Percentiles rank a stretch among this genome's conserved stretches.
phyloP scores from a whole-genome alignment of 1,140 invertebrate genomes.

The Telenomus remus region DNA sequence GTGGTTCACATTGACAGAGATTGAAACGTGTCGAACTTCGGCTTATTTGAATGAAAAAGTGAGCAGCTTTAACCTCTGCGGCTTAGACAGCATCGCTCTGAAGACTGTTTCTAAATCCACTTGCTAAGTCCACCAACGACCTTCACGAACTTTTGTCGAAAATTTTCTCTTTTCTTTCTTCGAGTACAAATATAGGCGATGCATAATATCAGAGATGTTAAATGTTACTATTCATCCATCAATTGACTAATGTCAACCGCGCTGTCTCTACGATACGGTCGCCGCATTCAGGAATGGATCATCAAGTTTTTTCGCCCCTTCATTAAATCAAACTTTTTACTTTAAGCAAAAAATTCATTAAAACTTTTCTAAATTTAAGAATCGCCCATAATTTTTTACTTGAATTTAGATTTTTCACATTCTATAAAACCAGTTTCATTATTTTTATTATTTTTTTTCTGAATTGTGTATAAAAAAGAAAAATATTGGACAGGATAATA shows the following conservation, averaged over 20 bases:
- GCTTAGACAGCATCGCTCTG: conserved; percentile 5
- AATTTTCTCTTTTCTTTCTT: conserved; percentile 49
- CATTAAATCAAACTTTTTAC: too few species aligned
- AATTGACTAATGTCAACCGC: conserved; percentile 47
- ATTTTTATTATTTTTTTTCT: too few species aligned
- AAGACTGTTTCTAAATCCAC: not conserved
- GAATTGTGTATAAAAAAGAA: too few species aligned
- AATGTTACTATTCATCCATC: conserved; percentile 41
- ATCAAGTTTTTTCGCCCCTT: not conserved
- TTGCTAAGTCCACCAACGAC: too few species aligned
- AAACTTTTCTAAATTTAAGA: too few species aligned
- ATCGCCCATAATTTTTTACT: too few species aligned
- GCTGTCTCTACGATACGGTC: conserved; percentile 27
- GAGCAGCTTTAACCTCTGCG: conserved; percentile 33
- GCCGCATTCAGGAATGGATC: conserved; percentile 11
- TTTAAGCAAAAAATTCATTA: too few species aligned
- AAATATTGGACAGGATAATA: too few species aligned
- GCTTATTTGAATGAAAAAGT: conserved; percentile 22
- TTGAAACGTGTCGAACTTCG: conserved; percentile 24
- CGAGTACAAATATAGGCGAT: conserved; percentile 37
- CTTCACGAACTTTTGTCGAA: conserved; percentile 8
- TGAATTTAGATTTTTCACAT: too few species aligned
- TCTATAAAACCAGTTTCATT: too few species aligned
- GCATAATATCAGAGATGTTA: conserved; percentile 42
- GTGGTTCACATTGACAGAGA: conserved; percentile 14